These are phyloP conservation scores for Hirundo rustica DNA, from an alignment of 2,797 vertebrate genomes.

Conservation along the genomic window DNA sequence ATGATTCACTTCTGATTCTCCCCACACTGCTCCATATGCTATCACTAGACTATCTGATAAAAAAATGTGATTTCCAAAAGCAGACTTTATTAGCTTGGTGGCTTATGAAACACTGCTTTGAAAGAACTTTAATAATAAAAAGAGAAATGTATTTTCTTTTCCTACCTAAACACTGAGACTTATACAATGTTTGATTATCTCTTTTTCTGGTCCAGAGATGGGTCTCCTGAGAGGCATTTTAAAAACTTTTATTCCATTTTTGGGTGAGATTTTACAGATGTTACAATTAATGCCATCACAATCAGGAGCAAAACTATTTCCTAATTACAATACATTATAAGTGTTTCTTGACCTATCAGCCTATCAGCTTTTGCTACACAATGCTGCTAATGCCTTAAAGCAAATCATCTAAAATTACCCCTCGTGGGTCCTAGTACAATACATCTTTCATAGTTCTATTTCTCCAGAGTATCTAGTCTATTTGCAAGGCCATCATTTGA, in stretches of 20 bases:
- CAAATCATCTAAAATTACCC: not conserved
- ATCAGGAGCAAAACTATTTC: not conserved
- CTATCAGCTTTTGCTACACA: not conserved
- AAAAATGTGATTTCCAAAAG: not conserved
- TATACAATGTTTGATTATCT: not conserved
- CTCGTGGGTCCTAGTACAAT: not conserved
- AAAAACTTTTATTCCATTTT: not conserved
- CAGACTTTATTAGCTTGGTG: not conserved
- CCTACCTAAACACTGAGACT: not conserved
- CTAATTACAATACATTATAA: not conserved
- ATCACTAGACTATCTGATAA: not conserved
- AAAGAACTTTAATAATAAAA: not conserved
- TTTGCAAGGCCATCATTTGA: not conserved
- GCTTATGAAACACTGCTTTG: not conserved
- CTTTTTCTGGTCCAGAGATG: not conserved
- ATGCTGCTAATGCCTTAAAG: not conserved
- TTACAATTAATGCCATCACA: not conserved
- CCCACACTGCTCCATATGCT: not conserved
- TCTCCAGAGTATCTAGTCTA: not conserved
- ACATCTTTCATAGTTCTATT: not conserved
- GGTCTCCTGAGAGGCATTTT: not conserved
- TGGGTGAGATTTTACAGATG: not conserved
- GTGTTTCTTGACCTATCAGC: not conserved
- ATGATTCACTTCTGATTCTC: conserved; percentile 4
- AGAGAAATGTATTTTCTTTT: not conserved